These are phyloP conservation scores for Trachops cirrhosus DNA, from an alignment of 2,797 vertebrate species.

Conservation along the genomic window DNA sequence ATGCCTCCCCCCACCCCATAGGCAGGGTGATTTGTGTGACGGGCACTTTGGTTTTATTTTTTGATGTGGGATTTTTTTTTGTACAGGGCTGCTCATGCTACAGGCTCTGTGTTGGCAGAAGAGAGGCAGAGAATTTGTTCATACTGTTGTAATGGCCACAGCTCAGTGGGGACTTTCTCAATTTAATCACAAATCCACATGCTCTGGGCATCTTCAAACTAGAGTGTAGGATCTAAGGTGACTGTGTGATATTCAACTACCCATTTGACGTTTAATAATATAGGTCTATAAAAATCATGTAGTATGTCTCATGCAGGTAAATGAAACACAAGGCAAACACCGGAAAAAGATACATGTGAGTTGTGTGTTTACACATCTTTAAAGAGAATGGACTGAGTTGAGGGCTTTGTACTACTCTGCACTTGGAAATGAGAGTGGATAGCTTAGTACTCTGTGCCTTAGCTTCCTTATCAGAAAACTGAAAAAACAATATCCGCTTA, in stretches of 20 bases:
- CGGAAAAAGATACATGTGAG: neutral
- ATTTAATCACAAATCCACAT: neutral
- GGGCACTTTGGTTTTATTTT: neutral
- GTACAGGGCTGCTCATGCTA: neutral
- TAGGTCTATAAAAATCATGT: neutral
- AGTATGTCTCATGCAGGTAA: neutral
- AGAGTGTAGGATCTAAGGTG: neutral
- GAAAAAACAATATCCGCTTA: neutral
- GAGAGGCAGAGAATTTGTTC: neutral
- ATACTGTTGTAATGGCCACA: neutral
- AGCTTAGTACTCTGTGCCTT: neutral
- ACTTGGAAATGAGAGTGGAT: neutral
- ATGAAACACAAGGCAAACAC: neutral
- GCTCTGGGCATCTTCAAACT: neutral
- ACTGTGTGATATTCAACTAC: neutral
- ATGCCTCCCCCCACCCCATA: rapidly evolving
- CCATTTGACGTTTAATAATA: neutral
- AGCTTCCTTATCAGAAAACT: neutral
- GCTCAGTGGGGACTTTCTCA: neutral
- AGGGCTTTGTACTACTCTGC: neutral
- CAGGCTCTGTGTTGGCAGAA: neutral
- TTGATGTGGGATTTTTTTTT: neutral
- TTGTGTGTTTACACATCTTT: neutral
- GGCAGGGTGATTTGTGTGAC: neutral
- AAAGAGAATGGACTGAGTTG: neutral